Percentiles rank a stretch among this genome's conserved stretches.
Evolutionary conservation across 1,140 invertebrate species (phyloP).

Genomic region (Leptinotarsa defecta): DNA sequence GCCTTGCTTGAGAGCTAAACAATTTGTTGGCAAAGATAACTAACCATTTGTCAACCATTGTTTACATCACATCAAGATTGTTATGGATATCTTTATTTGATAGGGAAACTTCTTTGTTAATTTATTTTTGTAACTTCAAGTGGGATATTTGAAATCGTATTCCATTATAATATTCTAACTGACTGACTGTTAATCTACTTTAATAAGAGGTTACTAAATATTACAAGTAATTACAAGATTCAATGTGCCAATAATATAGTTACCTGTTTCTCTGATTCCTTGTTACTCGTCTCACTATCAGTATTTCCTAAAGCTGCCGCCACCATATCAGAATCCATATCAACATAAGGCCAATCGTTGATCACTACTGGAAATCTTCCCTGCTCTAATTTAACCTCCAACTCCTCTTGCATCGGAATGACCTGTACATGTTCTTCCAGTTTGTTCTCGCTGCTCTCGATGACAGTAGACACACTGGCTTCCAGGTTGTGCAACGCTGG

Average conservation of each 20-base stretch:
- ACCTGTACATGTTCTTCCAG: conserved; percentile 55
- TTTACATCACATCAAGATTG: no score
- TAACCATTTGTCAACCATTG: no score
- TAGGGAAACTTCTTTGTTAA: no score
- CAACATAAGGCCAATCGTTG: conserved; percentile 54
- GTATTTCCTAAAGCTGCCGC: conserved; percentile 47
- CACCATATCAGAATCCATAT: conserved; percentile 55
- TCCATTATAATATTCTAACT: no score
- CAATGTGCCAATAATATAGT: not conserved
- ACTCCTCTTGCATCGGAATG: conserved; percentile 61
- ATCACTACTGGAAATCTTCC: conserved; percentile 54
- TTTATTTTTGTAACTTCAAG: no score
- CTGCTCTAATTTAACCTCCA: conserved; percentile 59
- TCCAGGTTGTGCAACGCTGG: conserved; percentile 49
- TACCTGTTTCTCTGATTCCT: conserved; percentile 26
- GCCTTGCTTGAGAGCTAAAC: no score
- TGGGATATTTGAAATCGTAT: no score
- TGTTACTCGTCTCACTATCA: conserved; percentile 36
- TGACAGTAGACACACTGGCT: not conserved
- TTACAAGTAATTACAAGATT: no score
- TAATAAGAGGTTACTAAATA: no score
- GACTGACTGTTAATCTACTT: no score
- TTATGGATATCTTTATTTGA: no score
- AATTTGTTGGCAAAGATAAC: no score
- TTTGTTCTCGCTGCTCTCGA: not conserved